phyloP scores from a whole-genome alignment of 2,113 vertebrate species.

The Daubentonia madagascariensis region DNA sequence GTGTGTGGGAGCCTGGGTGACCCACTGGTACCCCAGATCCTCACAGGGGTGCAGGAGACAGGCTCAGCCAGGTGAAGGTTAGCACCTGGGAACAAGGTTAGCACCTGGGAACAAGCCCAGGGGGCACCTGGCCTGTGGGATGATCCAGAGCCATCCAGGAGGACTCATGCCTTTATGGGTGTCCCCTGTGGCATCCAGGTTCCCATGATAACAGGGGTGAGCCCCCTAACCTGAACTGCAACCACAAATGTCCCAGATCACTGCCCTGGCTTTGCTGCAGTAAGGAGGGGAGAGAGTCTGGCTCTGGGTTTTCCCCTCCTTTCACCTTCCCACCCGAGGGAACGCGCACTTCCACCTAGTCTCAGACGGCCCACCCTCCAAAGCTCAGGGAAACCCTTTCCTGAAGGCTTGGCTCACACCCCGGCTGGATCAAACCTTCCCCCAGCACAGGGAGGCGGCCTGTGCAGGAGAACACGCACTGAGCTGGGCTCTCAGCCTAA shows the following conservation, averaged over 20 bases:
- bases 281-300: rapidly evolving
- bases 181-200: neutral
- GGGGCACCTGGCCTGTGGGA: neutral
- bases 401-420: neutral
- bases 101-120: neutral
- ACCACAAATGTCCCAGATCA: neutral
- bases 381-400: neutral
- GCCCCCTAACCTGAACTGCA: neutral
- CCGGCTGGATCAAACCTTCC: neutral
- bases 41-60: neutral
- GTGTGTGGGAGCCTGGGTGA: neutral
- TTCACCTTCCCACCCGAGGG: neutral
- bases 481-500: neutral
- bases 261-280: rapidly evolving
- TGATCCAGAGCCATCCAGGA: neutral
- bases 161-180: neutral
- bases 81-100: too few relatives aligned
- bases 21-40: neutral
- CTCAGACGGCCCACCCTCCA: neutral
- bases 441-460: neutral
- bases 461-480: neutral
- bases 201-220: neutral
- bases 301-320: neutral
- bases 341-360: neutral
- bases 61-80: neutral